These are phyloP conservation scores for Sebastes glaucus DNA, from an alignment of 2,797 vertebrate genomes.

Conservation along the genomic window DNA sequence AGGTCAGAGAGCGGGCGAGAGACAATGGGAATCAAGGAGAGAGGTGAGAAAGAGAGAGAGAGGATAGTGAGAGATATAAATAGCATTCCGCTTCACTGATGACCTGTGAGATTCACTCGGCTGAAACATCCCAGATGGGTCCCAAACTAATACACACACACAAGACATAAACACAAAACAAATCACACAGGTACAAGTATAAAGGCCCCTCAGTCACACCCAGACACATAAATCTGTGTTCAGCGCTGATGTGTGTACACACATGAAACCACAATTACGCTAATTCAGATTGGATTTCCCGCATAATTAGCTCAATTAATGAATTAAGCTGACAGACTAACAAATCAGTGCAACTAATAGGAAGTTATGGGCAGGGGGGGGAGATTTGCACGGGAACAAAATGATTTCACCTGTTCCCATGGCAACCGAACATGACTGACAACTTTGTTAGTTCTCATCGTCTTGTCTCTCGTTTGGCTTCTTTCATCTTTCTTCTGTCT, in stretches of 20 bases:
- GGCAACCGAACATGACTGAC: constrained; percentile 38
- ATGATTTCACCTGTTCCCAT: constrained; percentile 15
- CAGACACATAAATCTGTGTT: not conserved
- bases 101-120: constrained; percentile 55
- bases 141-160: constrained; percentile 17
- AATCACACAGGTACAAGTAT: not conserved
- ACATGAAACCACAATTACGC: constrained; percentile 7
- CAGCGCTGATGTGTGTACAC: not conserved
- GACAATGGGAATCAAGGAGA: constrained; percentile 5
- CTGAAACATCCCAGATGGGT: constrained; percentile 60
- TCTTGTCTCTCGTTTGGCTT: not conserved
- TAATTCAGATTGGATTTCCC: constrained; percentile 6
- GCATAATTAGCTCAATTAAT: constrained; percentile 33
- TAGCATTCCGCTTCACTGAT: constrained; percentile 43
- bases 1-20: constrained; percentile 33
- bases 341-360: constrained; percentile 7
- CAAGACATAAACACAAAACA: not conserved
- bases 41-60: constrained; percentile 16
- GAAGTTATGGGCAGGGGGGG: not conserved
- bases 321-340: constrained; percentile 26
- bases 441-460: not conserved
- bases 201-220: not conserved
- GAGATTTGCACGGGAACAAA: not conserved
- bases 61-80: constrained; percentile 63
- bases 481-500: constrained; percentile 16